phyloP scores from a whole-genome alignment of 2,797 vertebrate genomes.

The Liasis olivaceus region DNA sequence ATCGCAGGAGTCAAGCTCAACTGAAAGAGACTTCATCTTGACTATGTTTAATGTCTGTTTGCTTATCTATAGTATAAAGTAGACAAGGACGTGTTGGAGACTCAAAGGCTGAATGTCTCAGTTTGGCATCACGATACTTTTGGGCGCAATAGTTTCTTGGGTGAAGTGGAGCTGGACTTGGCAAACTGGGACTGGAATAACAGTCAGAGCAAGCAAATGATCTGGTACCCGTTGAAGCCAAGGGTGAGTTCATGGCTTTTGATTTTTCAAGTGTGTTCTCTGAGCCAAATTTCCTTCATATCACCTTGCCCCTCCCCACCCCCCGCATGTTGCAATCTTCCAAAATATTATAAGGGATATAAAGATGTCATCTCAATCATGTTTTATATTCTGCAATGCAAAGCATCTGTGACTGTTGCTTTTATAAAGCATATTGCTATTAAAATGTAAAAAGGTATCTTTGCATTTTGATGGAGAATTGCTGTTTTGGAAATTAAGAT shows the following conservation, averaged over 20 bases:
- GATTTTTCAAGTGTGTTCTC: neutral
- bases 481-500: neutral
- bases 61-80: slow-evolving; percentile 84
- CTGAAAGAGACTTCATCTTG: neutral
- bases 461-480: neutral
- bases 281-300: neutral
- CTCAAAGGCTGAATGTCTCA: slow-evolving; percentile 85
- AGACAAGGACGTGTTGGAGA: slow-evolving; percentile 76
- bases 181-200: slow-evolving; percentile 88
- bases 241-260: slow-evolving; percentile 73
- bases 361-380: neutral
- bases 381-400: neutral
- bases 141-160: slow-evolving; percentile 90
- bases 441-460: neutral
- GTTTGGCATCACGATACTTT: slow-evolving; percentile 94
- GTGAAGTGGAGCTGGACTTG: slow-evolving; percentile 88
- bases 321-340: neutral
- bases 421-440: neutral
- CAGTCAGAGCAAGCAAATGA: slow-evolving; percentile 81
- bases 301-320: neutral
- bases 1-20: neutral
- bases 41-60: neutral
- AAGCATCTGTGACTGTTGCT: neutral
- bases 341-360: neutral
- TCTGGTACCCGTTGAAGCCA: slow-evolving; percentile 85